Conservation (phyloP, 1,140 invertebrate species). For the Vanessa tameamea region DNA sequence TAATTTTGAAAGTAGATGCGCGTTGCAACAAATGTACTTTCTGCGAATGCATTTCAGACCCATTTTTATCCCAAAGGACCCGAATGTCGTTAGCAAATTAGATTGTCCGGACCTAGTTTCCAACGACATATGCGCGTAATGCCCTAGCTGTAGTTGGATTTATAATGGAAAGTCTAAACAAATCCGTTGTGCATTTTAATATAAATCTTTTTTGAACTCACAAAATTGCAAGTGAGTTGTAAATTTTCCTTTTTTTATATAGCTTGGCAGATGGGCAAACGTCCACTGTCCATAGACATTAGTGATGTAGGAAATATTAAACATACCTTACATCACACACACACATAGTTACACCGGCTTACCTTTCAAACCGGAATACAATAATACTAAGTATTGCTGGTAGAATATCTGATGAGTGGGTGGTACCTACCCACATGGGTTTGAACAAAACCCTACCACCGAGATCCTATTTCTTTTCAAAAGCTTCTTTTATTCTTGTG, state of each 20-base stretch:
- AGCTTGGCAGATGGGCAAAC: too few species aligned
- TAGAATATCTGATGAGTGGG: too few species aligned
- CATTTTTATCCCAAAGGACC: conserved; percentile 23
- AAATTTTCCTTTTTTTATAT: neutral
- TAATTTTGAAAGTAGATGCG: conserved; percentile 5
- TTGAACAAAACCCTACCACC: too few species aligned
- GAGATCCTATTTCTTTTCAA: too few species aligned
- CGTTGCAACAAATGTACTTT: conserved; percentile 10
- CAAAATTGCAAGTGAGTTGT: neutral
- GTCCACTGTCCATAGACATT: too few species aligned
- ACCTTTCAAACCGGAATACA: too few species aligned
- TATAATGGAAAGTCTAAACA: neutral
- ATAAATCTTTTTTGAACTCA: neutral
- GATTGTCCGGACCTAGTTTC: conserved; percentile 15
- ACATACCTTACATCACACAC: too few species aligned
- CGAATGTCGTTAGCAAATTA: conserved; percentile 30
- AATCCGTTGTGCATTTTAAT: neutral
- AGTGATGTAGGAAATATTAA: too few species aligned
- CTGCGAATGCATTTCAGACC: conserved; percentile 1
- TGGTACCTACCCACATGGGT: too few species aligned
- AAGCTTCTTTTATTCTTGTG: too few species aligned
- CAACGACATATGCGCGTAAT: neutral
- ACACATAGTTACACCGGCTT: too few species aligned
- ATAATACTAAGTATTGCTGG: too few species aligned
- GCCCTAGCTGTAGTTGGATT: neutral